Base-by-base conservation (phyloP, 2,113 vertebrate species). In the Nestor notabilis region DNA sequence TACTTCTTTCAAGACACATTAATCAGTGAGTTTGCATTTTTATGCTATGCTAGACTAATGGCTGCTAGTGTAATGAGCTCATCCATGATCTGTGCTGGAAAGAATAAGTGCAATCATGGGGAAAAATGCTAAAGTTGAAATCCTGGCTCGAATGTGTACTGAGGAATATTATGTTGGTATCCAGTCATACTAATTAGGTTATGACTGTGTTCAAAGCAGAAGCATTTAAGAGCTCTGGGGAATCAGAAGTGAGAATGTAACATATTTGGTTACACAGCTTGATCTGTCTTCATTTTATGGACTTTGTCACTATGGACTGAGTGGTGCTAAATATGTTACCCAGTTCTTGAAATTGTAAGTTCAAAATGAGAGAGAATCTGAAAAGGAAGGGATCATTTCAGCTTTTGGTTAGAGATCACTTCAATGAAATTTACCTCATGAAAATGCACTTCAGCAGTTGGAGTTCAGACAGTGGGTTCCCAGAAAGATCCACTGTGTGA, bases 111-210 rank as follows among this genome's bases (percentile, higher is more conserved):
- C 93, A 95, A 18, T 91, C 95, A 96, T 83, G 96, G 87, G 81
- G 92, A 97, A 97, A 97, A 97, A 96, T 95, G 83, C 77, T 91
- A 31, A 97, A 90, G 93, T 97, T 97, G 93, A 93, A 97, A 89
- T 91, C 66, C 86, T 95, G 87, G 89, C 90, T 94, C 78, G 60
- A 13, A 91, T 93, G 56, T 43, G 44, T 94, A 81, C 81, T 87
- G 88, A 93, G 87, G 69, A 94, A 84, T 96, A 65, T 95, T 89
- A 46, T 80, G 84, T 95, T 97, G 89, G 69, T 93, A 93, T 96
- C 78, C 84, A 93, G 71, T 91, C 56, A 60, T 50, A 44, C 87
- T 96, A 96, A 94, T 96, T 93, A 95, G 92, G 66, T 91, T 96
- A 91, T 96, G 83, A 29, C 86, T 79, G 72, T 82, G 61, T 95